A percentile compares a stretch with the other conserved stretches of the same genome.
Conservation (phyloP, 2,113 vertebrate genomes). For the Paramisgurnus dabryanus region DNA sequence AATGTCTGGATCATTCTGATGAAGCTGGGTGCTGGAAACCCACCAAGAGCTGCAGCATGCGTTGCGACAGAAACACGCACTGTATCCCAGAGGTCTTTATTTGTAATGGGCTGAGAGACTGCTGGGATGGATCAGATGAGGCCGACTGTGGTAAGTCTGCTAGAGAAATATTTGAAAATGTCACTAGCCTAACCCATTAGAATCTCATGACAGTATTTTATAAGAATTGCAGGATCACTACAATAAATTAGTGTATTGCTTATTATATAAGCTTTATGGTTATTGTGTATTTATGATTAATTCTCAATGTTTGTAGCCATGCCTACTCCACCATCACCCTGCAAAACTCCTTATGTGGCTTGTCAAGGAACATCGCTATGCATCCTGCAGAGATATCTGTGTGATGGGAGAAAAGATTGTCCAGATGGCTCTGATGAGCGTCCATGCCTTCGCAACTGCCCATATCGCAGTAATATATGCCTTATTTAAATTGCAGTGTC, state of each 20-base stretch:
- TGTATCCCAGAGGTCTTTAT: conserved; percentile 78
- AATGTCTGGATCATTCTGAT: conserved; percentile 71
- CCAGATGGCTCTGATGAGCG: conserved; percentile 80
- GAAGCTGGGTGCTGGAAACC: conserved; percentile 63
- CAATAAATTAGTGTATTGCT: too few relatives aligned
- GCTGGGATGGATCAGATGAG: conserved; percentile 83
- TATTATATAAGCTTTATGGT: too few relatives aligned
- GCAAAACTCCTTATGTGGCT: conserved; percentile 67
- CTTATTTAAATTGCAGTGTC: not conserved
- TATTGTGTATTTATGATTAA: not conserved
- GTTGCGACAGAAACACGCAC: conserved; percentile 76
- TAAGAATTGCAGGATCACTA: too few relatives aligned
- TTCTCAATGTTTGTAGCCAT: conserved; percentile 1
- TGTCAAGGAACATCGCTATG: conserved; percentile 75
- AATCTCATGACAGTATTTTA: too few relatives aligned
- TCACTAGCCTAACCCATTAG: too few relatives aligned
- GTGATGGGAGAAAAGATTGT: conserved; percentile 82
- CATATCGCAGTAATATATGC: conserved; percentile 19
- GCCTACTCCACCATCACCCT: conserved; percentile 46
- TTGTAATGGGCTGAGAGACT: conserved; percentile 84
- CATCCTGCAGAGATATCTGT: conserved; percentile 72
- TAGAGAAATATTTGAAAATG: not conserved
- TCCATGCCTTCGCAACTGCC: conserved; percentile 35
- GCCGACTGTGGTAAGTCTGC: conserved; percentile 36
- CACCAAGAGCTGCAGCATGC: conserved; percentile 70